Evolutionary conservation across 2,797 vertebrate species (phyloP).

Genomic region (Centropyge bicolor): DNA sequence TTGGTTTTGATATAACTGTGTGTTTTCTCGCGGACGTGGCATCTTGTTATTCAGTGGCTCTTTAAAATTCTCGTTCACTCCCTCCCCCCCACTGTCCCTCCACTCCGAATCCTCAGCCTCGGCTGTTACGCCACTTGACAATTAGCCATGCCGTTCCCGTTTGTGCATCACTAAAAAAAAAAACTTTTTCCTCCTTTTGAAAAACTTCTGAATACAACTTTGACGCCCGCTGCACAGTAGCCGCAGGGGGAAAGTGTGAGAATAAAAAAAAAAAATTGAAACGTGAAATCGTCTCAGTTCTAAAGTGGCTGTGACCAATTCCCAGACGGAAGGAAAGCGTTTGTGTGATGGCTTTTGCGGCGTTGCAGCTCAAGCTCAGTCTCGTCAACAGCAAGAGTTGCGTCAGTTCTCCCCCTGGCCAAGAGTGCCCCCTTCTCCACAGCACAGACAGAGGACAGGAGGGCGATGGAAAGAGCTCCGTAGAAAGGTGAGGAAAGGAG

Average conservation of each 20-base stretch:
- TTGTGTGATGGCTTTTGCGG: conserved; percentile 60
- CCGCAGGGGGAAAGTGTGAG: conserved; percentile 32
- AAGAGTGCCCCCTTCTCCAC: conserved; percentile 46
- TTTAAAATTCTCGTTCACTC: conserved; percentile 35
- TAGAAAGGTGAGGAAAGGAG: not conserved
- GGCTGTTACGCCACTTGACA: conserved; percentile 59
- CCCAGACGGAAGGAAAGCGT: conserved; percentile 55
- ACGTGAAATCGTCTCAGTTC: conserved; percentile 67
- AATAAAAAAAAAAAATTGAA: conserved; percentile 25
- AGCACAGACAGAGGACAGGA: conserved; percentile 26
- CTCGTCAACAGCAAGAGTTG: conserved; percentile 62
- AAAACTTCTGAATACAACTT: conserved; percentile 57
- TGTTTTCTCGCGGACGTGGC: conserved; percentile 42
- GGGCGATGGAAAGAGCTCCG: not conserved
- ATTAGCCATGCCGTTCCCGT: conserved; percentile 61
- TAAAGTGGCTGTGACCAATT: conserved; percentile 76
- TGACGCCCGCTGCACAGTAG: conserved; percentile 19
- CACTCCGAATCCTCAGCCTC: conserved; percentile 47
- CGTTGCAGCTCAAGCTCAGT: conserved; percentile 42
- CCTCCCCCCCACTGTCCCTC: conserved; percentile 3
- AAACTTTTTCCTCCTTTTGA: conserved; percentile 51
- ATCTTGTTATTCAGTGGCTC: conserved; percentile 49
- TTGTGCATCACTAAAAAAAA: conserved; percentile 27
- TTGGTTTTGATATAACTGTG: conserved; percentile 48
- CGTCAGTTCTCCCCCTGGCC: conserved; percentile 67